Conservation (phyloP, 2,797 vertebrate species). For the Bradypodion ventrale region DNA sequence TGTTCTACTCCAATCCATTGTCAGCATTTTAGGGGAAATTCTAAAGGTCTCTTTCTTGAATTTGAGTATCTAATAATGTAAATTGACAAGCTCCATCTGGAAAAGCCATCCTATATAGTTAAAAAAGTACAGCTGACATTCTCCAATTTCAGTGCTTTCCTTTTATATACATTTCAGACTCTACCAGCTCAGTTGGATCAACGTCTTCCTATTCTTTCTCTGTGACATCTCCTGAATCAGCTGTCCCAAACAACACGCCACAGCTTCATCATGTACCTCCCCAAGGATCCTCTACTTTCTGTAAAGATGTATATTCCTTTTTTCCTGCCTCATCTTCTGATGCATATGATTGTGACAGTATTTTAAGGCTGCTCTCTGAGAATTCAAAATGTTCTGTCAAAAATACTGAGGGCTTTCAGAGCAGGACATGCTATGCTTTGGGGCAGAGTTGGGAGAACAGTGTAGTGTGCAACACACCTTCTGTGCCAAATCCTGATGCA, state of each 20-base stretch:
- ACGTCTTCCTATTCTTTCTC: constrained; percentile 55
- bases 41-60: not conserved
- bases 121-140: not conserved
- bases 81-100: not conserved
- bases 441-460: constrained; percentile 19
- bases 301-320: constrained; percentile 24
- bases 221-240: constrained; percentile 22
- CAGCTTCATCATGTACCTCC: constrained; percentile 12
- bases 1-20: not conserved
- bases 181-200: constrained; percentile 46
- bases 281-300: constrained; percentile 4
- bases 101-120: not conserved
- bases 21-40: not conserved
- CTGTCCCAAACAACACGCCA: constrained; percentile 42
- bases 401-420: constrained; percentile 17
- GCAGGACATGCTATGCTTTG: constrained; percentile 16
- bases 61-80: constrained; percentile 1
- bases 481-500: not conserved
- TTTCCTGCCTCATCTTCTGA: constrained; percentile 18
- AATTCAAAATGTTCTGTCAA: constrained; percentile 32
- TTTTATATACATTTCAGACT: constrained; percentile 57
- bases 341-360: constrained; percentile 26
- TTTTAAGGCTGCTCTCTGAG: constrained; percentile 33
- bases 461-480: not conserved
- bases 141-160: constrained; percentile 15